A percentile compares a stretch with the other conserved stretches of the same genome.
phyloP scores from a whole-genome alignment of 2,888 invertebrate species.

The Drosophila differens region DNA sequence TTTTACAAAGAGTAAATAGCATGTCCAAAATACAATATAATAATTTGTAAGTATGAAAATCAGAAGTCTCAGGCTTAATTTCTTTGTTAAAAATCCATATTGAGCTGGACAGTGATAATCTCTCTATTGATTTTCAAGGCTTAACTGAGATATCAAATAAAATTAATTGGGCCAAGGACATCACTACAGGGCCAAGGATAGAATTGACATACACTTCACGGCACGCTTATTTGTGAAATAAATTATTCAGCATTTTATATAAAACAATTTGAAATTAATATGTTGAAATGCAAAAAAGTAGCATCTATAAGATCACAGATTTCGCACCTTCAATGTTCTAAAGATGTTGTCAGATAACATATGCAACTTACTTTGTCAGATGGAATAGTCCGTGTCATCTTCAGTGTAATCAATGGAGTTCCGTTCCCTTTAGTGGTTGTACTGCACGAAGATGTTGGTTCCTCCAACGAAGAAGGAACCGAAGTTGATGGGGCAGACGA shows the following conservation, averaged over 20 bases:
- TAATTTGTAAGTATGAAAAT: not conserved
- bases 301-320: not conserved
- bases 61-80: not conserved
- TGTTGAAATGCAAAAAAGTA: not conserved
- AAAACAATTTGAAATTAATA: not conserved
- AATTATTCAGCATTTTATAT: not conserved
- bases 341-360: not conserved
- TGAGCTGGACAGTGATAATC: not conserved
- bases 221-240: not conserved
- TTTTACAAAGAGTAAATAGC: not conserved
- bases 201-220: not conserved
- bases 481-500: conserved; percentile 44
- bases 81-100: not conserved
- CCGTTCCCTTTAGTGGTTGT: conserved; percentile 45
- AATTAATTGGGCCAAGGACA: not conserved
- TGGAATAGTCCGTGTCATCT: conserved; percentile 92
- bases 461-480: conserved; percentile 5
- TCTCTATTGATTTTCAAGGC: not conserved
- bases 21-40: not conserved
- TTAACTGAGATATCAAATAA: not conserved
- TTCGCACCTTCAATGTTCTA: not conserved
- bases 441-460: conserved; percentile 27
- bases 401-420: conserved; percentile 77
- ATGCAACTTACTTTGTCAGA: conserved; percentile 90
- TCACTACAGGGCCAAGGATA: not conserved